A percentile compares a stretch with the other conserved stretches of the same genome.
Evolutionary conservation across 2,888 invertebrate genomes (phyloP).

Genomic region (Epiblema foenella): DNA sequence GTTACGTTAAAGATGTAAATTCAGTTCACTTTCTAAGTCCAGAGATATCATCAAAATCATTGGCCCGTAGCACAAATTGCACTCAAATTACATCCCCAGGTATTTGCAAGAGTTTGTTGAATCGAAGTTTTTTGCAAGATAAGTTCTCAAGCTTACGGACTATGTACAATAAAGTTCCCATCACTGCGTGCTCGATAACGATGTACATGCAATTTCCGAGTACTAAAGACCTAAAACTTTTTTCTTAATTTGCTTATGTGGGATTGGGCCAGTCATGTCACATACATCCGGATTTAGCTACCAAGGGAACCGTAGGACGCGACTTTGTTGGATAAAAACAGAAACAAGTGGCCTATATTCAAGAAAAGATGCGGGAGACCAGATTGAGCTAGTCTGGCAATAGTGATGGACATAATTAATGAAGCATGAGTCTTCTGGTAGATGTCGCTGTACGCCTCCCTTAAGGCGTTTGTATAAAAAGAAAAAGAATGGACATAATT

Average conservation of each 20-base stretch:
- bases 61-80: conserved; percentile 37
- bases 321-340: too few relatives aligned
- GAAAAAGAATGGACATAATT: too few relatives aligned
- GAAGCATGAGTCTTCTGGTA: too few relatives aligned
- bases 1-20: conserved; percentile 12
- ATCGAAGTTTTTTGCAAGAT: conserved; percentile 20
- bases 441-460: too few relatives aligned
- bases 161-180: conserved; percentile 32
- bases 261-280: background rate
- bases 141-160: conserved; percentile 30
- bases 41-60: conserved; percentile 33
- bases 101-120: conserved; percentile 16
- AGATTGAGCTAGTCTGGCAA: background rate
- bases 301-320: too few relatives aligned
- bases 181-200: conserved; percentile 16
- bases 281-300: background rate
- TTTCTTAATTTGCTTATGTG: background rate
- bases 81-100: conserved; percentile 24
- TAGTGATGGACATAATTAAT: too few relatives aligned
- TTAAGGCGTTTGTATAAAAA: too few relatives aligned
- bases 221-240: conserved; percentile 13
- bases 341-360: background rate
- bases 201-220: conserved; percentile 18
- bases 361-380: background rate
- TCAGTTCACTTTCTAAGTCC: conserved; percentile 22